Evolutionary conservation across 2,113 vertebrate species (phyloP).

Genomic region (Pantherophis guttatus): DNA sequence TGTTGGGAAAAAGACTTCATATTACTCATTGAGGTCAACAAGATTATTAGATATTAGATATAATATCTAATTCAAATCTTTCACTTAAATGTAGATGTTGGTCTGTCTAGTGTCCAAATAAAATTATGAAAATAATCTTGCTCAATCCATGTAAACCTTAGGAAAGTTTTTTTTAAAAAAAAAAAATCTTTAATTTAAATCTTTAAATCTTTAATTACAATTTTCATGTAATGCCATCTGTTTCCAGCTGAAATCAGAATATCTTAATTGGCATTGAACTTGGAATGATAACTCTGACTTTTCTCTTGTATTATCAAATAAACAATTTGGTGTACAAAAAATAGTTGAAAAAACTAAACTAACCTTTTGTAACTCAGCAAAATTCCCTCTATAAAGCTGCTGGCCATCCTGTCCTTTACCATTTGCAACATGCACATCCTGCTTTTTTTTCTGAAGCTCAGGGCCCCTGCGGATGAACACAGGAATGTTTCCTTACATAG

Average conservation of each 20-base stretch:
- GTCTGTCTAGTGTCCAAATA: not conserved
- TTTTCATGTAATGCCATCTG: not conserved
- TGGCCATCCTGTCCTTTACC: not conserved
- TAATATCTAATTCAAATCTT: not conserved
- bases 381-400: not conserved
- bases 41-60: not conserved
- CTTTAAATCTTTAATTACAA: not conserved
- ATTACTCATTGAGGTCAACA: not conserved
- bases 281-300: not conserved
- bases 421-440: not conserved
- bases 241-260: not conserved
- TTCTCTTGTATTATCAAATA: not conserved
- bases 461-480: not conserved
- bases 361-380: not conserved
- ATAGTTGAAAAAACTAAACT: not conserved
- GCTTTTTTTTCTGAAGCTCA: not conserved
- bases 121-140: not conserved
- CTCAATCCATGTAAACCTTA: not conserved
- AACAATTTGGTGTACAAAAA: not conserved
- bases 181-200: too few species aligned
- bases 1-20: not conserved
- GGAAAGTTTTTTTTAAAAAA: not conserved
- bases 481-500: not conserved
- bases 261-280: not conserved
- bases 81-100: not conserved